Evolutionary conservation across 2,888 invertebrate species (phyloP).

Genomic region (Andrena camellia): DNA sequence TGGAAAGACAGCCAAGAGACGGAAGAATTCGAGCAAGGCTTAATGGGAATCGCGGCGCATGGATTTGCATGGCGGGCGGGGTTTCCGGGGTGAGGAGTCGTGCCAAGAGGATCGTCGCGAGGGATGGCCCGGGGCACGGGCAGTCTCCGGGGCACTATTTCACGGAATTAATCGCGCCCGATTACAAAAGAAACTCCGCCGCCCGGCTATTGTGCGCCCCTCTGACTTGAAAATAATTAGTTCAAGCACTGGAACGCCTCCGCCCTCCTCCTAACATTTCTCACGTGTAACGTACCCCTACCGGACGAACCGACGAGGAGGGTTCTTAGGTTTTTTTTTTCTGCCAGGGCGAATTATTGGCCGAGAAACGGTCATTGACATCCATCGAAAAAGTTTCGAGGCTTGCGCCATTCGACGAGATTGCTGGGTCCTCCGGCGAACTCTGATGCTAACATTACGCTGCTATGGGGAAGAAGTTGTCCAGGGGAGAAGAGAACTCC

Average conservation of each 20-base stretch:
- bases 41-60: conserved; percentile 67
- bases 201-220: conserved; percentile 62
- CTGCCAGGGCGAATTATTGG: conserved; percentile 17
- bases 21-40: conserved; percentile 37
- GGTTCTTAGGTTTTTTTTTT: neutral
- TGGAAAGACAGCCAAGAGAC: conserved; percentile 35
- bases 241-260: conserved; percentile 43
- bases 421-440: neutral
- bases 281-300: conserved; percentile 9
- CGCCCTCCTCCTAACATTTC: conserved; percentile 13
- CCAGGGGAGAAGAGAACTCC: neutral
- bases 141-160: conserved; percentile 77
- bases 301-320: neutral
- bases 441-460: conserved; percentile 17
- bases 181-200: conserved; percentile 73
- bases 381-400: conserved; percentile 12
- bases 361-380: neutral
- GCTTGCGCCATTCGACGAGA: conserved; percentile 18
- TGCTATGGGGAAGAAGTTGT: neutral
- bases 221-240: conserved; percentile 71
- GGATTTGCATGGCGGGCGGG: conserved; percentile 73
- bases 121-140: conserved; percentile 45
- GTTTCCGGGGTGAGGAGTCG: conserved; percentile 72
- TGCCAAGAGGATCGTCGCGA: conserved; percentile 60
- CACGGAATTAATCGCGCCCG: conserved; percentile 76